These are phyloP conservation scores for Diabrotica balteata DNA, from an alignment of 2,888 invertebrate species.

Conservation along the genomic window DNA sequence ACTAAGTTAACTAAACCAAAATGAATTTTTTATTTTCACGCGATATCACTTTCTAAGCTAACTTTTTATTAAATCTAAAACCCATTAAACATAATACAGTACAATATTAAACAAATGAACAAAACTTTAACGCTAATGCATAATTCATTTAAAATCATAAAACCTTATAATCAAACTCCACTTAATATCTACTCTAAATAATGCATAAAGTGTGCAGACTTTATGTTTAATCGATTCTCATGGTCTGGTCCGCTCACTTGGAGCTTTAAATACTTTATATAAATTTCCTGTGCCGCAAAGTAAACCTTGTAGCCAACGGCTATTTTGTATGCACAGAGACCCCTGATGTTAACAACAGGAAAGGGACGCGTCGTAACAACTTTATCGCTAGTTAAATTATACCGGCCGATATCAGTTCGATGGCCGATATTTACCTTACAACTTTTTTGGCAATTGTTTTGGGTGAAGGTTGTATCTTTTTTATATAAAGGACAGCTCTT, in stretches of 20 bases:
- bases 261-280: conserved; percentile 16
- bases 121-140: neutral
- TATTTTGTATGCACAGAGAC: conserved; percentile 22
- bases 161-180: conserved; percentile 3
- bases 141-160: neutral
- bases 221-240: conserved; percentile 6
- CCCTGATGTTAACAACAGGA: conserved; percentile 13
- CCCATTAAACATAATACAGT: no score
- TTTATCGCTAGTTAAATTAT: conserved; percentile 28
- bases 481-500: no score
- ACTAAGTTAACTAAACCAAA: no score
- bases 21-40: no score
- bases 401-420: neutral
- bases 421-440: no score
- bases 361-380: conserved; percentile 22
- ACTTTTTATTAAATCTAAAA: no score
- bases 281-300: conserved; percentile 2
- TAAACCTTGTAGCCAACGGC: neutral
- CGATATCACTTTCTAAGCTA: no score
- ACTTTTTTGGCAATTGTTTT: no score
- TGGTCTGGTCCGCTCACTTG: neutral
- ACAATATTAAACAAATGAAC: no score
- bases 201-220: conserved; percentile 6
- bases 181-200: conserved; percentile 7
- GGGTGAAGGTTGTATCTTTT: no score